These are phyloP conservation scores for Caenorhabditis remanei DNA, from an alignment of 1,140 invertebrate species.

Conservation along the genomic window DNA sequence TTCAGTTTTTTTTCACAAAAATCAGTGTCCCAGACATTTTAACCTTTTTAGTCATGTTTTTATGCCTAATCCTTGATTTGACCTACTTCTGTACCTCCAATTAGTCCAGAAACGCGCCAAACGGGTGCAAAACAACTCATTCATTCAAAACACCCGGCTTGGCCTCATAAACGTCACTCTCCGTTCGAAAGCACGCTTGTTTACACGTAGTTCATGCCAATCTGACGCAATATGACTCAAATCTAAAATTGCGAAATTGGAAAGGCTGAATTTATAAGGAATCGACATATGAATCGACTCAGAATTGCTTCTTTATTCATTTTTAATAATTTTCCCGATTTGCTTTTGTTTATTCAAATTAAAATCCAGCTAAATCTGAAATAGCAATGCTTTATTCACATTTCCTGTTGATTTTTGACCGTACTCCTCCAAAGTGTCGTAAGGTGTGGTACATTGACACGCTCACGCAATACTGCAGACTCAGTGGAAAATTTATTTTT, in stretches of 20 bases:
- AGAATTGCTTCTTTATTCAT: too few species aligned
- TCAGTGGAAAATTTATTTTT: not conserved
- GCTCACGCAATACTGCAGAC: not conserved
- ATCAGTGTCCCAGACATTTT: too few species aligned
- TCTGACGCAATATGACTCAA: conserved; percentile 42
- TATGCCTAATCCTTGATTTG: too few species aligned
- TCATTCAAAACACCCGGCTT: too few species aligned
- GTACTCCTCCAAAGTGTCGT: not conserved
- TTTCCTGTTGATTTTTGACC: not conserved
- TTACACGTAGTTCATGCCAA: conserved; percentile 2
- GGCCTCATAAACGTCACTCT: not conserved
- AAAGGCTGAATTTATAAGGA: not conserved
- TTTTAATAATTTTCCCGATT: not conserved
- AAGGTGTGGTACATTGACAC: not conserved
- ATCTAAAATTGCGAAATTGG: not conserved
- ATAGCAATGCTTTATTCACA: not conserved
- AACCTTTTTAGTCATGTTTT: too few species aligned
- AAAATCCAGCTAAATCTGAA: not conserved
- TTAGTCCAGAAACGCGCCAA: too few species aligned
- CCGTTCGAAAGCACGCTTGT: not conserved
- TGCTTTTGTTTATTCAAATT: too few species aligned
- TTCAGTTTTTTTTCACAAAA: too few species aligned
- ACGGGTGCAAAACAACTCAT: too few species aligned
- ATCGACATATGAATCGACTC: not conserved
- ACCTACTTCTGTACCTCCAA: too few species aligned